Percentiles rank a stretch among this genome's conserved stretches.
phyloP scores from a whole-genome alignment of 2,113 vertebrate species.

The Sporophila hypoxantha region DNA sequence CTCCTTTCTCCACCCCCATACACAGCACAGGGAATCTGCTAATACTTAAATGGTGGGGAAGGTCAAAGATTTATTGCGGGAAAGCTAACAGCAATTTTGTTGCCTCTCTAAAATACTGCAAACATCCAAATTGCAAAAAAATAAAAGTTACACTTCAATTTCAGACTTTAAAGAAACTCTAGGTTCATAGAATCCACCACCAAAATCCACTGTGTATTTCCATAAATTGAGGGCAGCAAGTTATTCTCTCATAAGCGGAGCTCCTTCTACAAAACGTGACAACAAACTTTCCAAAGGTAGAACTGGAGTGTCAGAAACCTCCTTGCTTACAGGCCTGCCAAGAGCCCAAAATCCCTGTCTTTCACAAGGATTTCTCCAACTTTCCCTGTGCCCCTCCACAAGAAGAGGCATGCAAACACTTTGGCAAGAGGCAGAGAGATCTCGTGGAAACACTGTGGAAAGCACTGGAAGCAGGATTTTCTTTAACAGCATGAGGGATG shows the following conservation, averaged over 20 bases:
- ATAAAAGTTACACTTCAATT: background rate
- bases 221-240: background rate
- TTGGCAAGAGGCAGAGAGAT: background rate
- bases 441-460: background rate
- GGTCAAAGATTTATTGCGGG: conserved; percentile 20
- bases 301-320: background rate
- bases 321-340: background rate
- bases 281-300: background rate
- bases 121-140: background rate
- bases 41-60: conserved; percentile 6
- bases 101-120: background rate
- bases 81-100: conserved; percentile 11
- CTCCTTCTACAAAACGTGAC: background rate
- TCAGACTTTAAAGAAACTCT: background rate
- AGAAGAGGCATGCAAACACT: background rate
- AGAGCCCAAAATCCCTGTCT: background rate
- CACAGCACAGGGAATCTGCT: background rate
- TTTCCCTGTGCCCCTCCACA: background rate
- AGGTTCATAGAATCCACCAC: background rate
- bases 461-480: background rate
- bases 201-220: accelerated
- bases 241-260: background rate
- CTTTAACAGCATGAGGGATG: background rate
- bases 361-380: background rate
- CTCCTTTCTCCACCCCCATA: background rate